phyloP scores from a whole-genome alignment of 2,113 vertebrate genomes.

The Carollia perspicillata region DNA sequence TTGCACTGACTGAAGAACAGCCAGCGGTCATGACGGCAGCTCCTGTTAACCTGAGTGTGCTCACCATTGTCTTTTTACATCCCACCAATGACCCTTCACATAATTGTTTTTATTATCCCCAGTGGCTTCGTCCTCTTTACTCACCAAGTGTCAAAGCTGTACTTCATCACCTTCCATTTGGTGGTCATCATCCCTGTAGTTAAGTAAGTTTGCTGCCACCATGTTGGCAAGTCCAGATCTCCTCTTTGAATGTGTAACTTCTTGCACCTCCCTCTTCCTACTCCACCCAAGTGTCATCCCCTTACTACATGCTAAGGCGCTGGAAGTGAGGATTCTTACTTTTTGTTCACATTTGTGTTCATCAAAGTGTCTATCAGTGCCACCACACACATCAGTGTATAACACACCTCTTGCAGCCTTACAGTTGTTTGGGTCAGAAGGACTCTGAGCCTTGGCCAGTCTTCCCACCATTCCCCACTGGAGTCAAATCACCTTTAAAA shows the following conservation, averaged over 20 bases:
- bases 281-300: neutral
- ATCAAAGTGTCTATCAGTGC: neutral
- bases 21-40: neutral
- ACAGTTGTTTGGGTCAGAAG: neutral
- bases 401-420: neutral
- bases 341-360: too few relatives aligned
- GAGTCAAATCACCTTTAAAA: too few relatives aligned
- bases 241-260: rapidly evolving
- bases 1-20: neutral
- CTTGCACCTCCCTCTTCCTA: too few relatives aligned
- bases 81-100: neutral
- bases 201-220: conserved; percentile 83
- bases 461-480: neutral
- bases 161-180: conserved; percentile 93
- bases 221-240: rapidly evolving
- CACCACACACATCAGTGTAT: rapidly evolving
- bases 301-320: neutral
- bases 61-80: neutral
- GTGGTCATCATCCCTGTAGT: conserved; percentile 93
- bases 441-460: neutral
- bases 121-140: conserved; percentile 88
- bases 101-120: neutral
- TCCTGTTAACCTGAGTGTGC: neutral
- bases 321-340: neutral
- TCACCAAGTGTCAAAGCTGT: conserved; percentile 85